Evolutionary conservation across 2,888 invertebrate genomes (phyloP).

Genomic region (Hemicrepidius hirtus): DNA sequence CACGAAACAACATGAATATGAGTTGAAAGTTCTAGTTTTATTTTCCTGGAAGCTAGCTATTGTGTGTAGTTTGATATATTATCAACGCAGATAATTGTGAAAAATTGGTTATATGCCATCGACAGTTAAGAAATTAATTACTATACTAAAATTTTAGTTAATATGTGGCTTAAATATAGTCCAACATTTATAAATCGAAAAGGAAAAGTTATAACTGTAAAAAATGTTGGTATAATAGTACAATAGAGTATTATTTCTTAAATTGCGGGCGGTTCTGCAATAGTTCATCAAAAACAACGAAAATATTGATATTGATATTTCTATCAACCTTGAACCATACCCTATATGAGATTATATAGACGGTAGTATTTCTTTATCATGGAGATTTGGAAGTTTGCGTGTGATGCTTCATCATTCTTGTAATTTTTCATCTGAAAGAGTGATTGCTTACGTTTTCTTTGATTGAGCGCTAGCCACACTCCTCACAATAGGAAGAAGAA

Average conservation of each 20-base stretch:
- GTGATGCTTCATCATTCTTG: constrained; percentile 11
- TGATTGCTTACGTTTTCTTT: constrained; percentile 13
- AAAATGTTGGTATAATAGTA: too few species aligned
- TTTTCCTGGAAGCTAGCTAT: too few species aligned
- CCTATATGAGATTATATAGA: background rate
- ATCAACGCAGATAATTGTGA: too few species aligned
- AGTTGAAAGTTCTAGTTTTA: too few species aligned
- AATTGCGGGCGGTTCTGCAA: constrained; percentile 2
- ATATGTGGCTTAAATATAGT: too few species aligned
- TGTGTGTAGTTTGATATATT: too few species aligned
- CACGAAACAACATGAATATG: too few species aligned
- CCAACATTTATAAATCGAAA: too few species aligned
- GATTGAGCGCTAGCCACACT: background rate
- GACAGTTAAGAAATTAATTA: too few species aligned
- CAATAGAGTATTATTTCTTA: constrained; percentile 4
- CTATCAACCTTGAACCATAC: constrained; percentile 8
- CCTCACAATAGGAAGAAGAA: background rate
- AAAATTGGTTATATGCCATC: too few species aligned
- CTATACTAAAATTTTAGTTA: too few species aligned
- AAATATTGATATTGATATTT: background rate
- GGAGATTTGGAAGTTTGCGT: constrained; percentile 20
- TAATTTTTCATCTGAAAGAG: constrained; percentile 22
- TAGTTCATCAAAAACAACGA: background rate
- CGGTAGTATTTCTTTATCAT: constrained; percentile 17
- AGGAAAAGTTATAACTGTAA: too few species aligned